Base-by-base conservation (phyloP, 2,113 vertebrate species). In the Onychorhynchus coronatus region DNA sequence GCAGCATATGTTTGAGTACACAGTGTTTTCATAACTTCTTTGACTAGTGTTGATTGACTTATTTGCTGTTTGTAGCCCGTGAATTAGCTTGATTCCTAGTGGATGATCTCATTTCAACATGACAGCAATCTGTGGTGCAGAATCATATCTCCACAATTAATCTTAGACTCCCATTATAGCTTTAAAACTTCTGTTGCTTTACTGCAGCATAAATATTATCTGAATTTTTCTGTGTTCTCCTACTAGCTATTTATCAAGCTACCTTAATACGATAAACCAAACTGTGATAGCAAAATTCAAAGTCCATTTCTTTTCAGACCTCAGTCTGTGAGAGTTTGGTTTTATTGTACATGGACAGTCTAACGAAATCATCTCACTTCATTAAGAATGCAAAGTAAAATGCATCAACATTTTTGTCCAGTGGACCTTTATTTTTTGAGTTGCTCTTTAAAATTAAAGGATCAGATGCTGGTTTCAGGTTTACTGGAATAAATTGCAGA, bases 21-120 rank as follows among this genome's bases (percentile, higher is more conserved):
- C 30, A 62, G 88, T 94, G 93, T 93, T 96, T 96, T 82, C 84
- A 53, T 89, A 91, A 90, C 59, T 91, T 80, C 75, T 66, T 81
- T 94, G 82, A 68, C 83, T 81, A 59, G 56, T 92, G 90, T 71
- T 96, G 93, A 92, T 91, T 93, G 93, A 97, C 67, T 95, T 91
- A 84, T 71, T 72, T 92, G 85, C 73, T 87, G 66, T 74, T 92
- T 78, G 70, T 80, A 86, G 24, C 82, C 83, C 37, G n/a, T 65
- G 49, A 52, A 86, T 91, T 84, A 71, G n/a, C 33, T 65, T 78
- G 83, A 79, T 91, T 93, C 76, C 46, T 93, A 5, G 62, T 39
- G 70, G 62, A 79, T 95, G 78, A 82, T 89, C 61, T 95, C 68
- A 90, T 91, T 52, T 73, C 61, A 90, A 77, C 52, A 72, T 89